Conservation (phyloP, 2,113 vertebrate species). For the Podilymbus podiceps region DNA sequence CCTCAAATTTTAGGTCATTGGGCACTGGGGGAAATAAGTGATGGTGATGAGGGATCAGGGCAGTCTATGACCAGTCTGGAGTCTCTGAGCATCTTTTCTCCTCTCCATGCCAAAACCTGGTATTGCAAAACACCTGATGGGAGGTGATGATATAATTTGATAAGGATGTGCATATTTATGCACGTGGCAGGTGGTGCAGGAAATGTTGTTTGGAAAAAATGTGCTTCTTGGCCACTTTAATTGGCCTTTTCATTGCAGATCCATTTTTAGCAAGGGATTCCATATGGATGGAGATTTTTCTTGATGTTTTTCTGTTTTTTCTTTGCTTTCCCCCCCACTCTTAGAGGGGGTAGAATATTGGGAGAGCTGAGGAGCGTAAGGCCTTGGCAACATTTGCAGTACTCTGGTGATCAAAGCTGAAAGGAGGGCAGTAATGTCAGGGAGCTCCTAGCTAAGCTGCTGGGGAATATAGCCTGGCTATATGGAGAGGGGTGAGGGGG, state of each 20-base stretch:
- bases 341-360: not conserved
- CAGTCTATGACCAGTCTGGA: not conserved
- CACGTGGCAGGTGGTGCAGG: not conserved
- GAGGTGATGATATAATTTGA: constrained; percentile 8
- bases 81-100: not conserved
- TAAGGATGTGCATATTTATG: not conserved
- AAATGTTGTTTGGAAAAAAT: not conserved
- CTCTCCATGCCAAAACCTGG: not conserved
- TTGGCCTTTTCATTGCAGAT: not conserved
- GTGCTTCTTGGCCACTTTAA: not conserved
- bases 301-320: not conserved
- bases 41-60: not conserved
- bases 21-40: not conserved
- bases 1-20: not conserved
- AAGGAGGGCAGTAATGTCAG: not conserved
- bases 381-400: not conserved
- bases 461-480: not conserved
- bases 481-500: not conserved
- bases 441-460: not conserved
- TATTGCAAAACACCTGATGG: not conserved
- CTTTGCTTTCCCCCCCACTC: no score
- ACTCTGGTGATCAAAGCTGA: not conserved
- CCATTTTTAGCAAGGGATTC: not conserved
- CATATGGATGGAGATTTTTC: not conserved
- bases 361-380: not conserved